Evolutionary conservation across 1,140 invertebrate species (phyloP).

Genomic region (Drosophila aff.): DNA sequence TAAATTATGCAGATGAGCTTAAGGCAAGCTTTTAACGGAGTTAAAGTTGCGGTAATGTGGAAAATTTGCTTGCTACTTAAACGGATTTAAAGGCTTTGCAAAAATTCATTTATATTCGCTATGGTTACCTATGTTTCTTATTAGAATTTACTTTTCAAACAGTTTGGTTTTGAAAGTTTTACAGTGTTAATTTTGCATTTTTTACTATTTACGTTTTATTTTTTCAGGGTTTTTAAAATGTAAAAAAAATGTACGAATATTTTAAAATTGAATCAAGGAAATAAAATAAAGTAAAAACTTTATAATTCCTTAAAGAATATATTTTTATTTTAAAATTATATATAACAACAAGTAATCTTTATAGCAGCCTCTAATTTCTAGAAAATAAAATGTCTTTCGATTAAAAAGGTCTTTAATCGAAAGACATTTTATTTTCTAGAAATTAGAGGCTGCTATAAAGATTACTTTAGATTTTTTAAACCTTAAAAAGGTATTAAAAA

Average conservation of each 20-base stretch:
- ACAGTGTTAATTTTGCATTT: not conserved
- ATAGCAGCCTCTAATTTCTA: no score
- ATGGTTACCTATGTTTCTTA: slow-evolving; percentile 1
- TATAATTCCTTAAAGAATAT: no score
- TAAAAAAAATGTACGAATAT: not conserved
- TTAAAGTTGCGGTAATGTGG: slow-evolving; percentile 31
- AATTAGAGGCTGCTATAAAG: no score
- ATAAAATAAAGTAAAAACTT: no score
- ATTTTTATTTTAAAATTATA: no score
- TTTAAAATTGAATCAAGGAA: not conserved
- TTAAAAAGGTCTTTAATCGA: no score
- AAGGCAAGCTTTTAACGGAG: slow-evolving; percentile 21
- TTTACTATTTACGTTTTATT: not conserved
- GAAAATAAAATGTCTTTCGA: no score
- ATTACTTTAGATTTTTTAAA: no score
- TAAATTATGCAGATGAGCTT: slow-evolving; percentile 51
- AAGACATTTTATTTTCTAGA: no score
- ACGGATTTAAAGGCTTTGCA: slow-evolving; percentile 10
- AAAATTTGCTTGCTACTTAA: slow-evolving; percentile 33
- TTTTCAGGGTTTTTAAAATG: not conserved
- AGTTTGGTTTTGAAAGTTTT: not conserved
- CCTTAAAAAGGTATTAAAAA: no score
- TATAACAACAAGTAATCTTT: no score
- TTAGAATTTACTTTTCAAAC: not conserved
- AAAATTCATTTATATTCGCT: not conserved